A percentile compares a stretch with the other conserved stretches of the same genome.
These are phyloP conservation scores for Spermophilus dauricus DNA, from an alignment of 2,113 vertebrate genomes.

Conservation along the genomic window DNA sequence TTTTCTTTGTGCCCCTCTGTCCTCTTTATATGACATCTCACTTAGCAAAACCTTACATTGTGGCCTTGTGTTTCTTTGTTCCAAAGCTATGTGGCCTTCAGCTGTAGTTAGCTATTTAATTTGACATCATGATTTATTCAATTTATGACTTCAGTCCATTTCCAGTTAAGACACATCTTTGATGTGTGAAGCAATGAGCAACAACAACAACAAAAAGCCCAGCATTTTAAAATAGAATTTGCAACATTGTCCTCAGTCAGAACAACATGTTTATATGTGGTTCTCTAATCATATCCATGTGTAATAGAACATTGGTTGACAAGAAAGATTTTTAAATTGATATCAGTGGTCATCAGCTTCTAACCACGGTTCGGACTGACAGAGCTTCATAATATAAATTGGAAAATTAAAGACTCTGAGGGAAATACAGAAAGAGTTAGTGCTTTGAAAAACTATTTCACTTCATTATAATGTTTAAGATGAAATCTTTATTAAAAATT, in stretches of 20 bases:
- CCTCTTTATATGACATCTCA: neutral
- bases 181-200: neutral
- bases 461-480: neutral
- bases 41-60: neutral
- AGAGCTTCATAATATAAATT: constrained; percentile 26
- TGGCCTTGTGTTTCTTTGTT: neutral
- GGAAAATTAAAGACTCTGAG: neutral
- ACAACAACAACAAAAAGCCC: neutral
- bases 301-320: constrained; percentile 79
- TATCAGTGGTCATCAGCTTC: constrained; percentile 65
- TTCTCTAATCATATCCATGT: constrained; percentile 47
- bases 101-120: neutral
- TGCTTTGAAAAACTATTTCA: constrained; percentile 46
- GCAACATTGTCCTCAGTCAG: constrained; percentile 71
- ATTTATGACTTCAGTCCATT: neutral
- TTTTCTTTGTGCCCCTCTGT: neutral
- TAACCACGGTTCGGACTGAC: constrained; percentile 75
- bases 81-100: neutral
- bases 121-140: neutral
- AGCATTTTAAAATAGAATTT: neutral
- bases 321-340: constrained; percentile 80
- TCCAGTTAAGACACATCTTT: constrained; percentile 34
- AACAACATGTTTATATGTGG: constrained; percentile 61
- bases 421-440: neutral
- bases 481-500: constrained; percentile 39